Evolutionary conservation across 2,888 invertebrate species (phyloP), one percentile per base, ranked within the genome.

Genomic region (Pyrrhosoma nymphula): DNA sequence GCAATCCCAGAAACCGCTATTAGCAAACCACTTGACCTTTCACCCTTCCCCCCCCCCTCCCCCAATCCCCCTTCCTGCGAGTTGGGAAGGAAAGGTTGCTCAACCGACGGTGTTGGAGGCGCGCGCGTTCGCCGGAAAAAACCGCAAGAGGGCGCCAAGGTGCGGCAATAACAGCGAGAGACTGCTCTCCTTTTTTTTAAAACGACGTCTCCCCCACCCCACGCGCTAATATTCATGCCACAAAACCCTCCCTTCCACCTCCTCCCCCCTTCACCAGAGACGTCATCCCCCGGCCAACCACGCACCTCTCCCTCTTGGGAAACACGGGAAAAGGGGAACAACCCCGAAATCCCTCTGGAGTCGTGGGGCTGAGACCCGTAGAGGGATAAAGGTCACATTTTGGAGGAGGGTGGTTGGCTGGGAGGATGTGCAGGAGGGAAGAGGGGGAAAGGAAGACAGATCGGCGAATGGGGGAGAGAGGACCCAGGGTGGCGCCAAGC

Each of bases 301-400:
- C 18, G 60, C 60, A 16, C 30, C 88, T 30, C 88, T 12, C 88
- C 88, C 88, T 56, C 56, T 30, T 47, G 14, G 8, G 56, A 56
- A 90, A 16, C 60, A 3, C 20, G 60, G 60, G 16, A 20, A 16
- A 20, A 20, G 69, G 69, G 69, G 26, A 26, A 69, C 23, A 20
- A 60, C 60, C 20, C 60, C 20, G 69, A 26, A 69, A 90, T 90
- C 90, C 90, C 90, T 56, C 56, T n/a, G 56, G 69, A 69, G 69
- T 26, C 26, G 26, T n/a, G 26, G 69, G 18, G 26, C 12, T 39
- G 56, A 56, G 90, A 90, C 90, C n/a, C 90, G 30, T 2, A n/a
- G 35, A 56, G 90, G 90, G 90, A 90, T 90, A 90, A 90, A 90
- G 90, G 90, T 90, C 90, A 90, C 60, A 90, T 90, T 90, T 60